Evolutionary conservation across 2,797 vertebrate species (phyloP), one percentile per base, ranked within the genome.

Genomic region (Scolopax bukidnonensis): DNA sequence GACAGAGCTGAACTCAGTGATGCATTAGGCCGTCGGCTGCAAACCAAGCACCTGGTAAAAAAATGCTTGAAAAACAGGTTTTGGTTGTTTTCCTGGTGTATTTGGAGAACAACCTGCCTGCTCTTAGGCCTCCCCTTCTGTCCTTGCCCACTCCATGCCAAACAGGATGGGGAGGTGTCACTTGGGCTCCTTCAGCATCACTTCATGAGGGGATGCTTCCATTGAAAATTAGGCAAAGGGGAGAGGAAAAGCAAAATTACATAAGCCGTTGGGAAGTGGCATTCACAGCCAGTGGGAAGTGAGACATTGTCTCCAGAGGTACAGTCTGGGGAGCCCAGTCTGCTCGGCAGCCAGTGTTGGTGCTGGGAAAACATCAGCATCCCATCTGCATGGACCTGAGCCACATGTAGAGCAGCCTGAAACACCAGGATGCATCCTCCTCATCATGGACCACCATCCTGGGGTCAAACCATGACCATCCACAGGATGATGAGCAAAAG

Each of bases 1-100:
- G 90, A 57, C 47, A 54, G 80, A 82, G 54, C 89, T 87, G 23
- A 89, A 71, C 79, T 54, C 89, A 11, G 84, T 4, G 65, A 91
- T 76, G 83, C 83, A 43, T 83, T 47, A 61, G 57, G 71, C 61
- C 87, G 87, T 14, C 93, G 96, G 90, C 96, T 83, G 67, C 83
- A 82, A 87, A 95, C 86, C 91, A 93, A 95, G 43, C 10, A 71
- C 50, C 75, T 83, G 32, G 73, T 70, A 16, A 89, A 87, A 90
- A 92, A 86, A 59, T 36, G 74, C 60, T 90, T 90, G 57, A 43
- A 78, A 94, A 84, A 5, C 36, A 11, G 17, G 43, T 38, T 41
- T 12, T 43, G 68, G 28, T 30, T 36, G 9, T n/a, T 88, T 91
- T 77, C 25, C 41, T 57, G 48, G 15, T 80, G 25, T 7, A 12